Percentiles rank a stretch among this genome's conserved stretches.
Conservation (phyloP, 2,888 invertebrate genomes). For the Stenolophus ochropezus region DNA sequence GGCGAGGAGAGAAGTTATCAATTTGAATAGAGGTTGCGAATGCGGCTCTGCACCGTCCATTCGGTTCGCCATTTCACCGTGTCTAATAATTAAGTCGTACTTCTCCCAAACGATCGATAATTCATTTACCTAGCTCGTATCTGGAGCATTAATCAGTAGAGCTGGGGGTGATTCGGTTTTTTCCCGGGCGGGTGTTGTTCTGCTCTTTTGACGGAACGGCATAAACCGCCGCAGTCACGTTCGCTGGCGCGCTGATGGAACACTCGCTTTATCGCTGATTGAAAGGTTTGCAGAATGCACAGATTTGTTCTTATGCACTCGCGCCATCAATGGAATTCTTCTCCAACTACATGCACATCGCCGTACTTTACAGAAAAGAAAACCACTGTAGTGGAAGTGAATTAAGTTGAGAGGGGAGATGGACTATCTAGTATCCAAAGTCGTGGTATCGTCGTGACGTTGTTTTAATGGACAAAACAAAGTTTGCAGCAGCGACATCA, state of each 20-base stretch:
- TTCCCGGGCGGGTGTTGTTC: neutral
- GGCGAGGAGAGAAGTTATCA: neutral
- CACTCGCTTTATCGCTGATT: slow-evolving; percentile 28
- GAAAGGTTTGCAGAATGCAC: slow-evolving; percentile 43
- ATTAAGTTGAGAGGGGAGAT: too few species aligned
- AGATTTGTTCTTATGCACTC: slow-evolving; percentile 16
- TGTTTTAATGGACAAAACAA: slow-evolving; percentile 53
- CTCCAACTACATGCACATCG: too few species aligned
- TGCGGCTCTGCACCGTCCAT: neutral
- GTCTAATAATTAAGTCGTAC: slow-evolving; percentile 54
- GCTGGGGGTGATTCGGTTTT: slow-evolving; percentile 41
- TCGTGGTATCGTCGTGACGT: slow-evolving; percentile 40
- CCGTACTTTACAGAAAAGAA: too few species aligned
- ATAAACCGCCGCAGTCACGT: slow-evolving; percentile 41
- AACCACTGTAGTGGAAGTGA: too few species aligned
- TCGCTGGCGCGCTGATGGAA: slow-evolving; percentile 9
- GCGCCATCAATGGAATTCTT: too few species aligned
- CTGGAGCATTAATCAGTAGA: slow-evolving; percentile 53
- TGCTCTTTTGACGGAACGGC: neutral
- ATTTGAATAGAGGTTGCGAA: neutral
- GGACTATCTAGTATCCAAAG: slow-evolving; percentile 23
- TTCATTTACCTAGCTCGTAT: slow-evolving; percentile 52
- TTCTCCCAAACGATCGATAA: slow-evolving; percentile 51
- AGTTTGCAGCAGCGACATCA: slow-evolving; percentile 50
- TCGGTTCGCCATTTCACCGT: slow-evolving; percentile 35